A percentile compares a stretch with the other conserved stretches of the same genome.
phyloP scores from a whole-genome alignment of 2,888 invertebrate genomes.

The Leucoptera coffeella region DNA sequence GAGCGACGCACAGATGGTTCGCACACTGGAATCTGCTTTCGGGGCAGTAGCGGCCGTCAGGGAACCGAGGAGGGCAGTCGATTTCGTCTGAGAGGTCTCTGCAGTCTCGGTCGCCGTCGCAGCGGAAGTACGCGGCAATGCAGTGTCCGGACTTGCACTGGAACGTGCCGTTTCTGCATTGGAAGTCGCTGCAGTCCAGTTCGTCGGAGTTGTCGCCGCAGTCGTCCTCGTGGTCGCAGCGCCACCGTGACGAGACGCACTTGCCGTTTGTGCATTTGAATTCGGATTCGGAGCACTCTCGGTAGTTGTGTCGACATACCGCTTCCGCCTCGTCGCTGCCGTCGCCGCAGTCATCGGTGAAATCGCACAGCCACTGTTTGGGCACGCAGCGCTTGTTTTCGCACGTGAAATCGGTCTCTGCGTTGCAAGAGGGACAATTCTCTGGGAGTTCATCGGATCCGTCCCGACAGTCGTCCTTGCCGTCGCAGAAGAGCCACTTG shows the following conservation, averaged over 20 bases:
- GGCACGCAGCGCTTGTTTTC: conserved; percentile 85
- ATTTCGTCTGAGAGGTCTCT: conserved; percentile 85
- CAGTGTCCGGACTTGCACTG: conserved; percentile 91
- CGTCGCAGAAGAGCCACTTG: conserved; percentile 97
- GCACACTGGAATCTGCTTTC: conserved; percentile 86
- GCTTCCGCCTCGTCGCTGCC: conserved; percentile 82
- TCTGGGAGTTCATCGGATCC: conserved; percentile 88
- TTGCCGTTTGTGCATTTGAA: conserved; percentile 84
- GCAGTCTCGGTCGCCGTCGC: conserved; percentile 87
- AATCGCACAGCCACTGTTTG: conserved; percentile 91
- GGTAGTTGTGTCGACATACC: conserved; percentile 74
- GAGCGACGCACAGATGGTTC: conserved; percentile 87
- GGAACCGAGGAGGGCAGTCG: conserved; percentile 83
- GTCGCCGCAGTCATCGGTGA: conserved; percentile 95
- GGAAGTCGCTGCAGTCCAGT: conserved; percentile 71
- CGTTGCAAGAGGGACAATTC: conserved; percentile 84
- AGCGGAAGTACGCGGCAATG: conserved; percentile 80
- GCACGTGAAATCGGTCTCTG: conserved; percentile 88
- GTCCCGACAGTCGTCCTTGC: conserved; percentile 94
- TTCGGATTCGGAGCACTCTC: conserved; percentile 91
- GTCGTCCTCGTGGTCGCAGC: conserved; percentile 94
- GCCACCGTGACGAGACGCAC: conserved; percentile 88
- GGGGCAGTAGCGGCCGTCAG: conserved; percentile 83
- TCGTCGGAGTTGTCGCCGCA: conserved; percentile 95
- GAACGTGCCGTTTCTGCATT: conserved; percentile 87